Conservation (phyloP, 2,888 invertebrate genomes). For the Mesochorus sp. region DNA sequence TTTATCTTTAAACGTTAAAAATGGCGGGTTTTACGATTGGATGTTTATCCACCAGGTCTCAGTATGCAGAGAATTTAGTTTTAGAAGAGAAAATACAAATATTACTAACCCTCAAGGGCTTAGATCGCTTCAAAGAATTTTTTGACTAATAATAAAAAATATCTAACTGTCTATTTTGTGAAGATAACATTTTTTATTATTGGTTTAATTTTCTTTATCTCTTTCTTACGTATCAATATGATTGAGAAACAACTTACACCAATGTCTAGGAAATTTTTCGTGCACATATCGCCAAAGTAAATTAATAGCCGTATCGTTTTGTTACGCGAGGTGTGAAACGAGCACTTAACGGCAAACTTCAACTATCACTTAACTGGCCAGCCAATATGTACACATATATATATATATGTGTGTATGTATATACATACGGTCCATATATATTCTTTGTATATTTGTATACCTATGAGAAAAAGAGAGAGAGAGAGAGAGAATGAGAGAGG, state of each 20-base stretch:
- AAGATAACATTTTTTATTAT: too few species aligned
- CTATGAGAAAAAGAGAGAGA: background rate
- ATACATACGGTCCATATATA: background rate
- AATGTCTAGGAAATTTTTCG: background rate
- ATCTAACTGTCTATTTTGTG: too few species aligned
- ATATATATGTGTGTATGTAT: background rate
- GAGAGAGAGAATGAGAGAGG: conserved; percentile 47
- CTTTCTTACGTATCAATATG: background rate
- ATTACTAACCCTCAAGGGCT: too few species aligned
- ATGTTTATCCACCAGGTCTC: too few species aligned
- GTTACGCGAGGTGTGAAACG: conserved; percentile 76
- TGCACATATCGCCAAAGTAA: conserved; percentile 71
- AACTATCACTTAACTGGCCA: conserved; percentile 75
- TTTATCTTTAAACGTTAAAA: too few species aligned
- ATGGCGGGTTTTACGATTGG: too few species aligned
- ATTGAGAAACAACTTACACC: too few species aligned
- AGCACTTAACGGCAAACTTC: conserved; percentile 77
- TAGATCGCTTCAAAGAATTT: too few species aligned
- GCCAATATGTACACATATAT: conserved; percentile 4
- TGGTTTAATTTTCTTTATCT: too few species aligned
- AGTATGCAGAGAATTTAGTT: too few species aligned
- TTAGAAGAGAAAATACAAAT: too few species aligned
- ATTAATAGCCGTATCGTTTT: conserved; percentile 80
- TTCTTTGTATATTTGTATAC: conserved; percentile 1
- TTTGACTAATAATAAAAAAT: too few species aligned